Conservation (phyloP, 2,113 vertebrate species). For the Gnathonemus longibarbis region DNA sequence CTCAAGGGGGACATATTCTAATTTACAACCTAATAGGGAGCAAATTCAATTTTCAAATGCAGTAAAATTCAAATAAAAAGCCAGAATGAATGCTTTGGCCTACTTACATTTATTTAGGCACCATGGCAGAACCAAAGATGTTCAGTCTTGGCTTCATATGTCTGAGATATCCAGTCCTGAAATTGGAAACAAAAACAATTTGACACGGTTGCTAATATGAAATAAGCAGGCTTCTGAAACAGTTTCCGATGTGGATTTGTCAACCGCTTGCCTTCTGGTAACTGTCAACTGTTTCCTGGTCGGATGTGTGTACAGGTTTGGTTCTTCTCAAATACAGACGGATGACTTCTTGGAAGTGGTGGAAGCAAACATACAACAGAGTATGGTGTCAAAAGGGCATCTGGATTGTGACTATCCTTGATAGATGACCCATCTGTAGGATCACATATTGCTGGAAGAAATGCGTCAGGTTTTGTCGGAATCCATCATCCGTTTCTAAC, state of each 20-base stretch:
- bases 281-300: not conserved
- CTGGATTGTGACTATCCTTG: not conserved
- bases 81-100: not conserved
- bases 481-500: not conserved
- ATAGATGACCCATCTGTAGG: not conserved
- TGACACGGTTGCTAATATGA: not conserved
- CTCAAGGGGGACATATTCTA: slow-evolving; percentile 1
- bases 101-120: not conserved
- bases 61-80: slow-evolving; percentile 4
- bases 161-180: not conserved
- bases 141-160: not conserved
- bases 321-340: not conserved
- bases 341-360: not conserved
- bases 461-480: not conserved
- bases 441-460: not conserved
- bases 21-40: slow-evolving; percentile 1
- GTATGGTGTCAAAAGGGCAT: not conserved
- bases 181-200: not conserved
- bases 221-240: not conserved
- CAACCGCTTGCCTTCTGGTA: not conserved
- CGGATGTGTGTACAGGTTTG: not conserved
- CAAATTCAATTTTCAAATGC: slow-evolving; percentile 14
- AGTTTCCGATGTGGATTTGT: not conserved
- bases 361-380: not conserved
- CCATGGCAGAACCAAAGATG: not conserved